phyloP scores from a whole-genome alignment of 2,113 vertebrate species.

The Calyptomena viridis region DNA sequence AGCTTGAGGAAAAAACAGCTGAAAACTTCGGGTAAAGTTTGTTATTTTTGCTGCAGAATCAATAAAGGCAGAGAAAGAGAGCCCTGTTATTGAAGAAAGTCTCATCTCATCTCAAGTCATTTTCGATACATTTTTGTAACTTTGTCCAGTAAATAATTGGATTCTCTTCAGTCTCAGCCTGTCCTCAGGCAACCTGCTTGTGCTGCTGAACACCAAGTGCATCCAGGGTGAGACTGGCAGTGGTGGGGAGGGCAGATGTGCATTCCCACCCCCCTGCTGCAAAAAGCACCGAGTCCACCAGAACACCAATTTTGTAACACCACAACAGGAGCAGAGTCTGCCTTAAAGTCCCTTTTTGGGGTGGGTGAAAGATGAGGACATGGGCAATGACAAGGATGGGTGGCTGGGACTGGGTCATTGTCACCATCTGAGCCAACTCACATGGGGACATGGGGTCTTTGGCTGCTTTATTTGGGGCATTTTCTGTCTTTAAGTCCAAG shows the following conservation, averaged over 20 bases:
- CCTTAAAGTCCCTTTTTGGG: not conserved
- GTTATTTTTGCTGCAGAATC: not conserved
- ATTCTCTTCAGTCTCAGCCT: not conserved
- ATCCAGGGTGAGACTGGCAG: accelerated
- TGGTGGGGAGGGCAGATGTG: not conserved
- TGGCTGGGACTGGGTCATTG: not conserved
- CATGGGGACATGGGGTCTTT: accelerated
- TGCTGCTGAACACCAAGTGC: not conserved
- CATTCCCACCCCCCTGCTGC: not conserved
- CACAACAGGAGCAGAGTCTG: not conserved
- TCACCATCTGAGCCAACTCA: not conserved
- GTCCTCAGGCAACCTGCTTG: not conserved
- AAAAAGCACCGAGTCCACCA: not conserved
- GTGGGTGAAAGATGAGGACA: not conserved
- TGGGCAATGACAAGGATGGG: not conserved
- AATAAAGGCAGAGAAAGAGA: not conserved
- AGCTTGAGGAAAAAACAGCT: not conserved
- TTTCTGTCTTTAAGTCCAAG: not conserved
- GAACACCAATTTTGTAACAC: not conserved
- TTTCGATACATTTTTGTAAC: not conserved
- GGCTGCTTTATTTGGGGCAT: not conserved
- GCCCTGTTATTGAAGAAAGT: not conserved
- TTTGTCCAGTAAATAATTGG: not conserved
- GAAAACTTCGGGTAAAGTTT: not conserved
- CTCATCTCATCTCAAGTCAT: not conserved